Conservation (phyloP, 2,113 vertebrate species). For the Telmatochromis sp. region DNA sequence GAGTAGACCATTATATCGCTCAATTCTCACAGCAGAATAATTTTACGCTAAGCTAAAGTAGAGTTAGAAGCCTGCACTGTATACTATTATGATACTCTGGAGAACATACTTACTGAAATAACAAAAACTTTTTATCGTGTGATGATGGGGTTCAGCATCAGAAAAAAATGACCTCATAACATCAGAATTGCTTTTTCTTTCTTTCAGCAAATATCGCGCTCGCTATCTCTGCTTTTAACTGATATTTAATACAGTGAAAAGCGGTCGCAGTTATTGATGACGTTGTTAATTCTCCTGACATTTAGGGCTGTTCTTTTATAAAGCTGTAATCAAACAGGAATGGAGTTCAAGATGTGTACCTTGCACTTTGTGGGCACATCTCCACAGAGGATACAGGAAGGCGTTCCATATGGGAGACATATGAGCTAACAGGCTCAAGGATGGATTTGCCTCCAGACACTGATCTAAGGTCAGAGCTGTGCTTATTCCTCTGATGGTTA, state of each 20-base stretch:
- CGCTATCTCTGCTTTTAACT: neutral
- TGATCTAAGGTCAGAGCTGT: slow-evolving; percentile 58
- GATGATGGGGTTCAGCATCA: neutral
- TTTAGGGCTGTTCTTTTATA: neutral
- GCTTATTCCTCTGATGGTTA: slow-evolving; percentile 60
- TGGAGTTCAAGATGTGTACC: slow-evolving; percentile 16
- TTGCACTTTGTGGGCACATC: slow-evolving; percentile 21
- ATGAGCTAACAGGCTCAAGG: slow-evolving; percentile 39
- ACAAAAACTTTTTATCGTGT: neutral
- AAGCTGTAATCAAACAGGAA: slow-evolving; percentile 4
- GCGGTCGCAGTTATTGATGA: neutral
- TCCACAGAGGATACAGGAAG: slow-evolving; percentile 47
- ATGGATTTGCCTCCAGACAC: slow-evolving; percentile 51
- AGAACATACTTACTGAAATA: slow-evolving; percentile 17
- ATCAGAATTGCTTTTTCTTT: neutral
- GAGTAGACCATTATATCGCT: slow-evolving; percentile 27
- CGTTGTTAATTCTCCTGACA: neutral
- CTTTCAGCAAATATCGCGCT: neutral
- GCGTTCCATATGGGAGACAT: slow-evolving; percentile 62
- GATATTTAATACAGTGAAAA: neutral
- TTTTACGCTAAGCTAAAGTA: neutral
- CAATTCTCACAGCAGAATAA: slow-evolving; percentile 2
- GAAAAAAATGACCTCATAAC: neutral
- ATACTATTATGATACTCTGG: slow-evolving; percentile 2
- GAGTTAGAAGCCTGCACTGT: neutral